A percentile compares a stretch with the other conserved stretches of the same genome.
Evolutionary conservation across 2,888 invertebrate species (phyloP).

Genomic region (Drosophila lacicola): DNA sequence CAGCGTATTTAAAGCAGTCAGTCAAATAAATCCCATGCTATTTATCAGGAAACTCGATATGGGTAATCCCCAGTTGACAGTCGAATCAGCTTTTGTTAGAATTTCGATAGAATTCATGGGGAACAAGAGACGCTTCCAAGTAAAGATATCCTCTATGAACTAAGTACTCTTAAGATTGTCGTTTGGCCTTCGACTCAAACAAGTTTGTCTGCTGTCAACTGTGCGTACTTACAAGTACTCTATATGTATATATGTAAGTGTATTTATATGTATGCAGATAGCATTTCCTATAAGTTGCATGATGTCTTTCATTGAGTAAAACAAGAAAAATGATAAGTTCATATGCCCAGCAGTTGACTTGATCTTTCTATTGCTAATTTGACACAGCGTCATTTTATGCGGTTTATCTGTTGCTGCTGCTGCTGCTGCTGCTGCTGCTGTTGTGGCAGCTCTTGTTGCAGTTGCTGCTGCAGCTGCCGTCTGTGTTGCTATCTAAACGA

Average conservation of each 20-base stretch:
- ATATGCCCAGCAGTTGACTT: conserved; percentile 13
- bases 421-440: conserved; percentile 5
- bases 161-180: not conserved
- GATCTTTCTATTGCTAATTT: conserved; percentile 52
- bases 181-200: not conserved
- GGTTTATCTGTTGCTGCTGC: conserved; percentile 29
- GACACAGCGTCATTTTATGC: conserved; percentile 39
- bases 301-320: conserved; percentile 5
- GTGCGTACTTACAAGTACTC: not conserved
- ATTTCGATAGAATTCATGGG: not conserved
- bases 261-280: not conserved
- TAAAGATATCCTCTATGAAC: not conserved
- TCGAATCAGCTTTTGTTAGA: conserved; percentile 6
- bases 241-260: not conserved
- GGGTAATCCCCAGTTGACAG: conserved; percentile 12
- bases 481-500: conserved; percentile 40
- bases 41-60: conserved; percentile 6
- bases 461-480: conserved; percentile 7
- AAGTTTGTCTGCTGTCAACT: not conserved
- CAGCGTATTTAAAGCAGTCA: too few relatives aligned
- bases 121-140: not conserved
- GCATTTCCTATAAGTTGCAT: conserved; percentile 6
- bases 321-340: conserved; percentile 23
- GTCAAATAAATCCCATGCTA: too few relatives aligned
- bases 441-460: conserved; percentile 1